Percentiles rank a stretch among this genome's conserved stretches.
Evolutionary conservation across 2,797 vertebrate genomes (phyloP).

Genomic region (Vipera latastei): DNA sequence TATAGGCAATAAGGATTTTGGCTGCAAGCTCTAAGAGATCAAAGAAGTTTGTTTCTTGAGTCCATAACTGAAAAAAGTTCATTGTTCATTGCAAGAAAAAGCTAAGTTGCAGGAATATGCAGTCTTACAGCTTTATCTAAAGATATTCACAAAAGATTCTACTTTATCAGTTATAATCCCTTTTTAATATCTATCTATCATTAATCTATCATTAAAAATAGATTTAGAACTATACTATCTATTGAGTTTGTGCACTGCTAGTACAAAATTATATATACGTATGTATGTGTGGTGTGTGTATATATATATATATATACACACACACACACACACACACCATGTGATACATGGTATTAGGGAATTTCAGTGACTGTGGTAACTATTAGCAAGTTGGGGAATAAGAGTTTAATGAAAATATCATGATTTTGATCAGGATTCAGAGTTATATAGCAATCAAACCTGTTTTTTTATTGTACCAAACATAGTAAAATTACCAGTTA

Average conservation of each 20-base stretch:
- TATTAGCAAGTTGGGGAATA: neutral
- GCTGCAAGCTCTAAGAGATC: neutral
- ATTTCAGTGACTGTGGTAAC: neutral
- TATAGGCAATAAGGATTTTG: neutral
- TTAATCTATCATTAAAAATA: neutral
- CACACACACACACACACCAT: too few species aligned
- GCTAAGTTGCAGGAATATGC: neutral
- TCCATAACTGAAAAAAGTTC: neutral
- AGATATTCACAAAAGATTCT: neutral
- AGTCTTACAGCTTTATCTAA: neutral
- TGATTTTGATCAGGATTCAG: neutral
- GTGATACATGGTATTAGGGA: too few species aligned
- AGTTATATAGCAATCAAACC: neutral
- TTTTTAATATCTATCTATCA: neutral
- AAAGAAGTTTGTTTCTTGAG: neutral
- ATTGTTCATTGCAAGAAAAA: neutral
- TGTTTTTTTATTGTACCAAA: neutral
- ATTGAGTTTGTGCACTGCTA: neutral
- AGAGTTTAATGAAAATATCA: neutral
- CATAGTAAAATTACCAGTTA: neutral
- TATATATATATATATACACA: too few species aligned
- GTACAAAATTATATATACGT: neutral
- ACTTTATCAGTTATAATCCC: neutral
- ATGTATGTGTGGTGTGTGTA: too few species aligned
- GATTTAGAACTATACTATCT: neutral